A percentile compares a stretch with the other conserved stretches of the same genome.
These are phyloP conservation scores for Brachypteracias leptosomus DNA, from an alignment of 2,113 vertebrate species.

Conservation along the genomic window DNA sequence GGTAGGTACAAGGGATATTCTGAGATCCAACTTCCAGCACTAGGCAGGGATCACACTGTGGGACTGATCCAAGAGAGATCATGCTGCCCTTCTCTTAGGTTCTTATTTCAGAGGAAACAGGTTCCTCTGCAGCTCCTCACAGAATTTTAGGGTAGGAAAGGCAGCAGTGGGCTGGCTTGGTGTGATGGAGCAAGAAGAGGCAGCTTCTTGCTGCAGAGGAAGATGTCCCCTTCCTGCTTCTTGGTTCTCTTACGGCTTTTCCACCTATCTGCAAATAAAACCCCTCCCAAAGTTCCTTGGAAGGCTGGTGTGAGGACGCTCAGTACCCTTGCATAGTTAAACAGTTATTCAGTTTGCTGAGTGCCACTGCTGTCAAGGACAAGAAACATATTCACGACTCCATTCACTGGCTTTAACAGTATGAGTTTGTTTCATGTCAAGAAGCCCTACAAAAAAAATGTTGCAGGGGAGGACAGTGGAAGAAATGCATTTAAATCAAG, in stretches of 20 bases:
- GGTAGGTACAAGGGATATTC: neutral
- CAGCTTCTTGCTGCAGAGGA: neutral
- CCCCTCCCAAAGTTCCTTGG: neutral
- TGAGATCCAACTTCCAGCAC: neutral
- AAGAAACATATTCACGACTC: constrained; percentile 26
- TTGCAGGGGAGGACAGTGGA: neutral
- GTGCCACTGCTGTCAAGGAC: constrained; percentile 38
- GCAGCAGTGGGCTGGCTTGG: neutral
- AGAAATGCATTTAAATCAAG: constrained; percentile 28
- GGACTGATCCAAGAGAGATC: neutral
- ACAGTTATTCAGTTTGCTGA: constrained; percentile 26
- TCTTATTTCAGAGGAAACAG: neutral
- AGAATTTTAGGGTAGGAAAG: neutral
- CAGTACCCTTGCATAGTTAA: constrained; percentile 11
- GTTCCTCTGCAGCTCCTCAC: neutral
- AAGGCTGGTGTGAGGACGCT: neutral
- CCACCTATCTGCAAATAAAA: neutral
- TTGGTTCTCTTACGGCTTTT: neutral
- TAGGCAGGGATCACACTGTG: neutral
- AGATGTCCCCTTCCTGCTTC: neutral
- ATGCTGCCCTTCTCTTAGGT: neutral
- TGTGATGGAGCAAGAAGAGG: neutral
- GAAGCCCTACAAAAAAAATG: constrained; percentile 17
- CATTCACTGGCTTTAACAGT: constrained; percentile 13
- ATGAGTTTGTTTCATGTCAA: constrained; percentile 19